Conservation (phyloP, 2,797 vertebrate species). For the Zenarchopterus dispar region DNA sequence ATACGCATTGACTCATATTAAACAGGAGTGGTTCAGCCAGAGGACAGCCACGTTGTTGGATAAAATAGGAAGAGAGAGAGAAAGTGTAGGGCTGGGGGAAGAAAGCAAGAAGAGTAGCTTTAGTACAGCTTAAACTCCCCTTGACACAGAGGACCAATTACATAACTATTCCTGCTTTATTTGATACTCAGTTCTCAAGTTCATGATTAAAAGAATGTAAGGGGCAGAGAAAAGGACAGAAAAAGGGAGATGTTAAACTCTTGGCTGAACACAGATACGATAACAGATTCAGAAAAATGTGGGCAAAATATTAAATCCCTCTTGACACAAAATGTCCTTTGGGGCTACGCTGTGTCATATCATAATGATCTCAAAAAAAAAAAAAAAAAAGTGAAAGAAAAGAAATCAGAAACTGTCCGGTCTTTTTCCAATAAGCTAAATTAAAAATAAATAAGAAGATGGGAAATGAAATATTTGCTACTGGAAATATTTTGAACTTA, state of each 20-base stretch:
- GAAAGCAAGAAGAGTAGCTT: constrained; percentile 49
- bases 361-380: no score
- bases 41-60: constrained; percentile 64
- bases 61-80: constrained; percentile 46
- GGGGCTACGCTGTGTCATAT: no score
- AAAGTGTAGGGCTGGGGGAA: constrained; percentile 34
- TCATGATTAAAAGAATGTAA: not conserved
- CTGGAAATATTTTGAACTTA: no score
- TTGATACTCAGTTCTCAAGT: constrained; percentile 32
- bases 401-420: no score
- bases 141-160: constrained; percentile 56
- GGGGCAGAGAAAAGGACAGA: not conserved
- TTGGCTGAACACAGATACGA: no score
- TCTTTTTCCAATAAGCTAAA: no score
- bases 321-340: no score
- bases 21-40: constrained; percentile 69
- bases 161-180: constrained; percentile 48
- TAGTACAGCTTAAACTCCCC: constrained; percentile 60
- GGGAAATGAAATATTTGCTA: no score
- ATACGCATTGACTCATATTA: constrained; percentile 46
- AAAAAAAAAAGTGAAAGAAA: no score
- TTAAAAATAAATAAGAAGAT: no score
- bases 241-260: not conserved
- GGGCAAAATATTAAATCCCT: no score
- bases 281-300: no score